Evolutionary conservation across 2,888 invertebrate genomes (phyloP).

Genomic region (Agonopterix subpropinquella): DNA sequence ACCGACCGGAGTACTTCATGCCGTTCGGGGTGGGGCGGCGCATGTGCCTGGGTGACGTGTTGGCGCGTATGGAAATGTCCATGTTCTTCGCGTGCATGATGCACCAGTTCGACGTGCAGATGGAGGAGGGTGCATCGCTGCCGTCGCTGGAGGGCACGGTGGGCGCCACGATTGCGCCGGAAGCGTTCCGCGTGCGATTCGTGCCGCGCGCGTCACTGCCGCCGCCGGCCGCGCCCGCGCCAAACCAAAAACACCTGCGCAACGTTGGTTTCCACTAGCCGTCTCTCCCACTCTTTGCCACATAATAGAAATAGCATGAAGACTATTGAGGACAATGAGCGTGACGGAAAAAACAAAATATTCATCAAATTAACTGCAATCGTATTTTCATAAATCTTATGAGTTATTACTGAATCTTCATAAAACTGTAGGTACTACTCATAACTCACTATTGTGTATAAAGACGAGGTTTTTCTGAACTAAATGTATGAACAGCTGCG

Average conservation of each 20-base stretch:
- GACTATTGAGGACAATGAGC: too few species aligned
- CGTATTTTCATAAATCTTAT: too few species aligned
- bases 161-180: conserved; percentile 90
- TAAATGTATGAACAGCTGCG: too few species aligned
- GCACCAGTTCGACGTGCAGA: conserved; percentile 85
- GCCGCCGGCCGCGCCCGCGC: conserved; percentile 56
- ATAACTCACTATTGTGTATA: conserved; percentile 75
- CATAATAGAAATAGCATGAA: background rate
- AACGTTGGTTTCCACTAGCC: conserved; percentile 58
- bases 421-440: conserved; percentile 72
- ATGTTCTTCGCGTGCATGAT: conserved; percentile 89
- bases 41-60: conserved; percentile 91
- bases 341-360: too few species aligned
- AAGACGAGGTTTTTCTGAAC: conserved; percentile 65
- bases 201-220: conserved; percentile 60
- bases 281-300: conserved; percentile 4
- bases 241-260: conserved; percentile 49
- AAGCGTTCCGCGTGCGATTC: conserved; percentile 84
- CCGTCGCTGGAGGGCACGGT: conserved; percentile 89
- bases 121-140: conserved; percentile 83
- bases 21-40: conserved; percentile 93
- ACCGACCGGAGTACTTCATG: conserved; percentile 91
- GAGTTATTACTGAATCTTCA: conserved; percentile 46
- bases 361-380: too few species aligned
- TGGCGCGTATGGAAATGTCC: conserved; percentile 93